Base-by-base conservation (phyloP, 2,888 invertebrate genomes). In the Nymphalis c-album region DNA sequence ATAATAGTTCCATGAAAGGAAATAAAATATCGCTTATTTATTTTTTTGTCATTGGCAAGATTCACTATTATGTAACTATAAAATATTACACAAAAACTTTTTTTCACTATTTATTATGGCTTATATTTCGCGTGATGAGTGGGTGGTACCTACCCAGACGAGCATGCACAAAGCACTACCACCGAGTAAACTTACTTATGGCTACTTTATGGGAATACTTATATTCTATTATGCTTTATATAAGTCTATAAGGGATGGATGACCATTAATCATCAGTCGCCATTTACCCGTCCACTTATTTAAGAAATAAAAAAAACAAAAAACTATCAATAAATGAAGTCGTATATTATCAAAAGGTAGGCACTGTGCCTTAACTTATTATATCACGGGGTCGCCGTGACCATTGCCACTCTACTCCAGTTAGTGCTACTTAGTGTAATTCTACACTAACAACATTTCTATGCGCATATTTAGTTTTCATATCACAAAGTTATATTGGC, bases 401-500 rank as follows among this genome's bases (percentile, higher is more conserved):
- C 68, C 64, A 68, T 64, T 66, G 64, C 67, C 64, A 60, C 67
- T 68, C 62, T 67, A 53, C 58, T 53, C 48, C 53, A 63, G 69
- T 73, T 73, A 67, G 57, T 66, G 60, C 58, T 64, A 68, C 70
- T 74, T 64, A 64, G 63, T 50, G 64, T 64, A 66, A 70, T 67
- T 68, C 61, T 65, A 48, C 64, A 64, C 67, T 68, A 69, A 71
- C 69, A 61, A 48, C 46, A 62, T 64, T 58, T 63, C 64, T 67
- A 60, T 71, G 67, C 63, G 60, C 70, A 68, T 71, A 70, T 70
- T 70, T 62, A 67, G 67, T 57, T 60, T 50, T 63, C 66, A 63
- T 66, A 65, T 67, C 64, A 62, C 57, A 59, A 66, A 69, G 69
- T 69, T 69, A 69, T 69, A 69, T 69, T 67, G 69, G 59, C 46